Conservation (phyloP, 1,140 invertebrate species). For the Acromyrmex echinatior region DNA sequence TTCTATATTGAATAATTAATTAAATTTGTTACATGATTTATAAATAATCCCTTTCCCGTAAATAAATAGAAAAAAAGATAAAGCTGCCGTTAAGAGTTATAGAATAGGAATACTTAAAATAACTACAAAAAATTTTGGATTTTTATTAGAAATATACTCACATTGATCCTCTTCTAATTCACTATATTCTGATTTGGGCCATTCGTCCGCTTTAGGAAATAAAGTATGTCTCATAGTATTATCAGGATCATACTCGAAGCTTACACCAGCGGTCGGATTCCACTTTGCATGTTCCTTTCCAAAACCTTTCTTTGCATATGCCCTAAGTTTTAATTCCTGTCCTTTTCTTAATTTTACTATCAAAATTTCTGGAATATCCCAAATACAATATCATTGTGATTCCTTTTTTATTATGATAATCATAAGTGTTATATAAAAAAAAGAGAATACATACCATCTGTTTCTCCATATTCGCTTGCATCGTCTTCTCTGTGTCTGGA, state of each 20-base stretch:
- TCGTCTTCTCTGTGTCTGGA: slow-evolving; percentile 96
- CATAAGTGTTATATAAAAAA: background rate
- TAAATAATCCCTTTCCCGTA: too few relatives aligned
- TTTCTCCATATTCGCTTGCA: slow-evolving; percentile 96
- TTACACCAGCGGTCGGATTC: slow-evolving; percentile 99
- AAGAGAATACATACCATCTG: slow-evolving; percentile 89
- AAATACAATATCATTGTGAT: slow-evolving; percentile 14
- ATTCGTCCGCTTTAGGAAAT: slow-evolving; percentile 99
- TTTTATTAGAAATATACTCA: slow-evolving; percentile 84
- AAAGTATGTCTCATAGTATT: slow-evolving; percentile 98
- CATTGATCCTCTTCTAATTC: slow-evolving; percentile 97
- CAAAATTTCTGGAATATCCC: slow-evolving; percentile 92
- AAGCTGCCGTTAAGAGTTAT: too few relatives aligned
- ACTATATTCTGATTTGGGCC: slow-evolving; percentile 99
- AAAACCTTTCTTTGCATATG: slow-evolving; percentile 98
- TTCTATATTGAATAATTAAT: too few relatives aligned
- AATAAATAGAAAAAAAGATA: too few relatives aligned
- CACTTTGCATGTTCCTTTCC: slow-evolving; percentile 99
- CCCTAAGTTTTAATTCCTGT: slow-evolving; percentile 98
- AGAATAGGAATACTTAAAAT: too few relatives aligned
- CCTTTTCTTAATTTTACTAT: slow-evolving; percentile 99
- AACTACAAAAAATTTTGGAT: background rate
- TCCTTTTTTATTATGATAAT: background rate
- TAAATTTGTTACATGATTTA: too few relatives aligned
- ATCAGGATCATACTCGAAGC: slow-evolving; percentile 99